Evolutionary conservation across 2,797 vertebrate species (phyloP), one percentile per base, ranked within the genome.

Genomic region (Danio choprae): DNA sequence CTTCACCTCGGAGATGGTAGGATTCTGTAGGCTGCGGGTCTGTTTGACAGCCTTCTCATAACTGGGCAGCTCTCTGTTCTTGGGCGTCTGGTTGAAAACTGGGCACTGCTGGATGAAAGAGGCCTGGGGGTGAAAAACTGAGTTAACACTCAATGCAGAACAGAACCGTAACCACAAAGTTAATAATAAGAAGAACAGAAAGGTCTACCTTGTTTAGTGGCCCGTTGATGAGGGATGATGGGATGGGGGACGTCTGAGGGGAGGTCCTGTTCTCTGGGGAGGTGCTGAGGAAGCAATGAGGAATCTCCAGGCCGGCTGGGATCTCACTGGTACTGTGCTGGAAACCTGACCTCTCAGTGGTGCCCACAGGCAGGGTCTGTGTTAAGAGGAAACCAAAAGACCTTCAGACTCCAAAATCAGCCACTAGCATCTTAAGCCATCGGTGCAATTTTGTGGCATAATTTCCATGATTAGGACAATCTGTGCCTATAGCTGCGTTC

Each of bases 31-130:
- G 16, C 85, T 95, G 80, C 96, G 96, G 0, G 94, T 97, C 90
- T 98, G 98, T 86, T 97, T 98, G 86, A 99, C 92, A 38, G 98
- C 98, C 48, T 99, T 98, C 88, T 99, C 98, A 0, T 99, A 99
- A 77, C 96, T 95, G 18, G 98, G 98, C 4, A 97, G 98, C 81
- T 98, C 98, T 91, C 94, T 95, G 6, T 90, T 89, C 90, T 97
- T 98, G 55, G 92, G 92, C 64, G 87, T 89, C 15, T 94, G 92
- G 86, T 77, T 87, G 63, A 93, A 96, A 12, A 95, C 89, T 46
- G 87, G 67, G 62, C 91, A 81, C 78, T 93, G 92, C 48, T 83
- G 93, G 93, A 90, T 94, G 91, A 91, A 97, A 74, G 96, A 69
- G 6, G 93, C 41, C 38, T 72, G 15, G 15, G 5, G 16, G 13